Evolutionary conservation across 2,113 vertebrate species (phyloP).

Genomic region (Ranitomeya imitator): DNA sequence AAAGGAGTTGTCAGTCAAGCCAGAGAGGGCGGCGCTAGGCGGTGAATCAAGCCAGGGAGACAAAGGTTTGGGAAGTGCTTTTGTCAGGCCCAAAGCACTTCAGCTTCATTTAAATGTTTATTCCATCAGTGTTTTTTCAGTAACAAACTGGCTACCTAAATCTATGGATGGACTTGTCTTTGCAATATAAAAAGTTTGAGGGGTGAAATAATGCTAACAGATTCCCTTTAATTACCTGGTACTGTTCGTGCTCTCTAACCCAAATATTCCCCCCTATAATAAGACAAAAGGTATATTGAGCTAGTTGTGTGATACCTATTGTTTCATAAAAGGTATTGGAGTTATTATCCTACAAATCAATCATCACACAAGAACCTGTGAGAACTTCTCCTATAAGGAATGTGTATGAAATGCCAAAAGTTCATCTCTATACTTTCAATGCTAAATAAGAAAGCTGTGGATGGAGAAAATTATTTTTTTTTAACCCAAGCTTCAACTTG

Average conservation of each 20-base stretch:
- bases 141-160: no score
- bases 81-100: no score
- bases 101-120: no score
- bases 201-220: no score
- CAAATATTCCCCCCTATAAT: slow-evolving; percentile 27
- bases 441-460: slow-evolving; percentile 31
- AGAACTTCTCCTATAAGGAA: slow-evolving; percentile 29
- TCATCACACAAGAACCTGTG: slow-evolving; percentile 35
- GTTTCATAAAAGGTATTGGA: slow-evolving; percentile 19
- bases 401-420: slow-evolving; percentile 49
- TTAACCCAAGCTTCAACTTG: slow-evolving; percentile 13
- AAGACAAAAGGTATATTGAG: slow-evolving; percentile 36
- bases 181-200: no score
- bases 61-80: no score
- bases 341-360: slow-evolving; percentile 32
- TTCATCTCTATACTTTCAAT: slow-evolving; percentile 22
- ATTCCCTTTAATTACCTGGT: slow-evolving; percentile 12
- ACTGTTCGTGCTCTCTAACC: slow-evolving; percentile 14
- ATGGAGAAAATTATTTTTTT: slow-evolving; percentile 4
- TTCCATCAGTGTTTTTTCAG: no score
- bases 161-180: no score
- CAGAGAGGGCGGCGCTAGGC: no score
- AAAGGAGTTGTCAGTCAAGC: no score
- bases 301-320: slow-evolving; percentile 25
- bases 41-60: no score